phyloP scores from a whole-genome alignment of 2,113 vertebrate species.

The Gnathonemus longibarbis region DNA sequence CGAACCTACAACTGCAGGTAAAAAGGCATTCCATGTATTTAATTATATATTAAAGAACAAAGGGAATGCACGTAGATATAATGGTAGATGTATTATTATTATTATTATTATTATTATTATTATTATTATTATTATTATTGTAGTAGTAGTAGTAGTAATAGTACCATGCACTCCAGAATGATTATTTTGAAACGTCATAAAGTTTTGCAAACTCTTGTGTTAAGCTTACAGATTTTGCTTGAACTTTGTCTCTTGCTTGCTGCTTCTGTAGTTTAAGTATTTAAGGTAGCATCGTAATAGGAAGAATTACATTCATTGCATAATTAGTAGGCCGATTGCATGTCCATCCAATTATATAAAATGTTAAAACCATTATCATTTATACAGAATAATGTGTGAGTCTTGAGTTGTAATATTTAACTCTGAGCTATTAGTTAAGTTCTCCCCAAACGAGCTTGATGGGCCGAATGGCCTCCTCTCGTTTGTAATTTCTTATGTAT shows the following conservation, averaged over 20 bases:
- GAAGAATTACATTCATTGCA: neutral
- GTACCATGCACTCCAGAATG: conserved; percentile 56
- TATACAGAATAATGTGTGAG: neutral
- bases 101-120: too few relatives aligned
- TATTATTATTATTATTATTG: too few relatives aligned
- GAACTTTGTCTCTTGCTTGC: neutral
- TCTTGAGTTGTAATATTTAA: conserved; percentile 57
- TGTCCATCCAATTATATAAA: neutral
- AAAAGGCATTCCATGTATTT: neutral
- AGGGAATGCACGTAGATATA: too few relatives aligned
- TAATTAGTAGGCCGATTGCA: neutral
- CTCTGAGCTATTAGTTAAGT: too few relatives aligned
- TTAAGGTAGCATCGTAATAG: neutral
- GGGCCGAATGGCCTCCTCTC: too few relatives aligned
- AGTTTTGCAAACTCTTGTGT: neutral
- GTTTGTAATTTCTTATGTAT: too few relatives aligned
- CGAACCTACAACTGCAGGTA: conserved; percentile 99
- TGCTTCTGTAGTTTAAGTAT: neutral
- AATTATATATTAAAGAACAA: conserved; percentile 12
- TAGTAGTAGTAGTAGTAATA: neutral
- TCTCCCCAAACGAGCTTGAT: too few relatives aligned
- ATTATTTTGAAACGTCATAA: conserved; percentile 43
- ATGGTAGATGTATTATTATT: too few relatives aligned
- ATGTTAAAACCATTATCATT: neutral
- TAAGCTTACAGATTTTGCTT: neutral